Evolutionary conservation across 2,888 invertebrate genomes (phyloP).

Genomic region (Altica lythri): DNA sequence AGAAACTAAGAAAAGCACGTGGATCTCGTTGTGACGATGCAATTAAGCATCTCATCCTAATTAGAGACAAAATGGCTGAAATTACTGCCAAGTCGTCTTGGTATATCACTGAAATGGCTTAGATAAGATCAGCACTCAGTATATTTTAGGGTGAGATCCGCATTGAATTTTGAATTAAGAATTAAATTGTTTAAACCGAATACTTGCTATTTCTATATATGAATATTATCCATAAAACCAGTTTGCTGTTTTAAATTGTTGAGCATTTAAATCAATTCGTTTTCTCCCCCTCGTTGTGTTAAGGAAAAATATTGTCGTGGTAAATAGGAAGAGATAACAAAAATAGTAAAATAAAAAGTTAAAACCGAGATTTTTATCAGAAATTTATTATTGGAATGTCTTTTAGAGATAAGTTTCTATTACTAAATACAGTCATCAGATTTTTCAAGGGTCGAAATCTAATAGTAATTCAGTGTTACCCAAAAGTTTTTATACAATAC

Average conservation of each 20-base stretch:
- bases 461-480: constrained; percentile 30
- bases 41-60: constrained; percentile 56
- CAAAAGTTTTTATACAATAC: no score
- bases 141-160: constrained; percentile 50
- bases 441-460: constrained; percentile 41
- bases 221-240: no score
- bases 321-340: constrained; percentile 42
- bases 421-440: constrained; percentile 51
- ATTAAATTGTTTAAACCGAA: no score
- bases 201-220: no score
- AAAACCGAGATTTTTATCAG: constrained; percentile 49
- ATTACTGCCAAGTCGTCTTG: constrained; percentile 50
- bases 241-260: no score
- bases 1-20: constrained; percentile 39
- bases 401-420: constrained; percentile 53
- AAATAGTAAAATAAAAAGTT: constrained; percentile 48
- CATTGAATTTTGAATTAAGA: constrained; percentile 55
- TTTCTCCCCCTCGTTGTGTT: not conserved
- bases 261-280: not conserved
- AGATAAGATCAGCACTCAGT: constrained; percentile 48
- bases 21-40: constrained; percentile 43
- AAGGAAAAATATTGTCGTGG: constrained; percentile 34
- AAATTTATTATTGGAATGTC: constrained; percentile 57
- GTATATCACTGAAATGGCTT: constrained; percentile 47
- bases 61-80: constrained; percentile 51